Percentiles rank a stretch among this genome's conserved stretches.
Evolutionary conservation across 1,140 invertebrate genomes (phyloP).

Genomic region (Hormaphis cornu): DNA sequence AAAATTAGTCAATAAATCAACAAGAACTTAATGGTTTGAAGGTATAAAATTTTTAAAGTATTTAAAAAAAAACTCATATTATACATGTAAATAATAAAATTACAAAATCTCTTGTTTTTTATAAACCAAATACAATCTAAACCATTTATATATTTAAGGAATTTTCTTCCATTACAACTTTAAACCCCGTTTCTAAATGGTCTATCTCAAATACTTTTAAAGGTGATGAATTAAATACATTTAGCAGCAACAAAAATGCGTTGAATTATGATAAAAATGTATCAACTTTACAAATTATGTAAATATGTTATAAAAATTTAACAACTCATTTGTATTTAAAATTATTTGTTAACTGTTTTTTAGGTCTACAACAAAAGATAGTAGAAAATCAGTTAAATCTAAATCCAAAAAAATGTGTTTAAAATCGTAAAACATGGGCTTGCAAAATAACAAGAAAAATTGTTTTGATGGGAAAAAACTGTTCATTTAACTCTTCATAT

Average conservation of each 20-base stretch:
- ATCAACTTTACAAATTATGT: not conserved
- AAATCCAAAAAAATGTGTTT: too few relatives aligned
- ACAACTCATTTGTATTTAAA: not conserved
- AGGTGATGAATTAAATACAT: not conserved
- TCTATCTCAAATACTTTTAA: not conserved
- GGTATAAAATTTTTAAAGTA: too few relatives aligned
- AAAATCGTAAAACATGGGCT: too few relatives aligned
- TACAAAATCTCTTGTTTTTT: too few relatives aligned
- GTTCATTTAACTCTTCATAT: too few relatives aligned
- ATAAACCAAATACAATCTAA: too few relatives aligned
- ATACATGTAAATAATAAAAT: too few relatives aligned
- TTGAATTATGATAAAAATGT: not conserved
- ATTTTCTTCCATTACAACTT: not conserved
- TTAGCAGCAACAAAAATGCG: not conserved
- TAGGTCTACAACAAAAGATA: not conserved
- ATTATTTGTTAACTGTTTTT: not conserved
- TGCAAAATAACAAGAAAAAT: too few relatives aligned
- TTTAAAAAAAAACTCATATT: too few relatives aligned
- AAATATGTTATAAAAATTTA: not conserved
- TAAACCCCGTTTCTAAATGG: not conserved
- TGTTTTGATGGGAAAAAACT: too few relatives aligned
- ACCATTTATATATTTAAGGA: not conserved
- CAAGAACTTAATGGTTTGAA: not conserved
- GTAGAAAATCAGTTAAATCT: not conserved
- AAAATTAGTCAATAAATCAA: not conserved